phyloP scores from a whole-genome alignment of 2,797 vertebrate species.

The Orestias chungarensis region DNA sequence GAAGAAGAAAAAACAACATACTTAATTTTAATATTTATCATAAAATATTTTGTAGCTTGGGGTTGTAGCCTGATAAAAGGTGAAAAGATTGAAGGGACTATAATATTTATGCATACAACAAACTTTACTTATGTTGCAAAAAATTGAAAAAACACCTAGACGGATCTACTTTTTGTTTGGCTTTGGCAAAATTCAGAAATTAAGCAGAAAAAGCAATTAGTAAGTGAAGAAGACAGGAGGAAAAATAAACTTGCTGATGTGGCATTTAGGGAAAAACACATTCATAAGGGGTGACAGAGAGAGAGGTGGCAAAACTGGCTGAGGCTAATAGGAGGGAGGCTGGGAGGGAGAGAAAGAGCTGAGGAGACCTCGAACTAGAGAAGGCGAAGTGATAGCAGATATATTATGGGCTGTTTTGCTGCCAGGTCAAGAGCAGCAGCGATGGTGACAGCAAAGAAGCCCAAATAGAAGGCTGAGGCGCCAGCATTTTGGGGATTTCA shows the following conservation, averaged over 20 bases:
- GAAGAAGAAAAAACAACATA: too few relatives aligned
- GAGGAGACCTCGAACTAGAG: constrained; percentile 16
- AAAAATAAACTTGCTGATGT: constrained; percentile 36
- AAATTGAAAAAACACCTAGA: not conserved
- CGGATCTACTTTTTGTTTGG: not conserved
- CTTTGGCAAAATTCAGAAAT: not conserved
- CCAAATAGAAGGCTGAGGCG: constrained; percentile 30
- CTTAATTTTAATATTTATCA: too few relatives aligned
- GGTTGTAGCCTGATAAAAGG: too few relatives aligned
- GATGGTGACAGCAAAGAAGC: not conserved
- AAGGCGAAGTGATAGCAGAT: constrained; percentile 9
- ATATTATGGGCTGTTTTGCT: not conserved
- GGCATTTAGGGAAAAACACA: constrained; percentile 41
- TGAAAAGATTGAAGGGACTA: too few relatives aligned
- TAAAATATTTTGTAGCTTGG: too few relatives aligned
- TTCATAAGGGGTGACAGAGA: constrained; percentile 19
- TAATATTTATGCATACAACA: not conserved
- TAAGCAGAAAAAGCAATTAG: constrained; percentile 1
- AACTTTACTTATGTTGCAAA: not conserved
- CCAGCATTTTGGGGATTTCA: constrained; percentile 79
- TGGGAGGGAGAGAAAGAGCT: constrained; percentile 28
- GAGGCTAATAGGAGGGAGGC: constrained; percentile 48
- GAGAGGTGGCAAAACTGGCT: constrained; percentile 33
- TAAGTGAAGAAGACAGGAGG: constrained; percentile 26
- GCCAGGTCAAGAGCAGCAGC: constrained; percentile 1